These are phyloP conservation scores for Indicator maculatus DNA, from an alignment of 2,113 vertebrate species.

Conservation along the genomic window DNA sequence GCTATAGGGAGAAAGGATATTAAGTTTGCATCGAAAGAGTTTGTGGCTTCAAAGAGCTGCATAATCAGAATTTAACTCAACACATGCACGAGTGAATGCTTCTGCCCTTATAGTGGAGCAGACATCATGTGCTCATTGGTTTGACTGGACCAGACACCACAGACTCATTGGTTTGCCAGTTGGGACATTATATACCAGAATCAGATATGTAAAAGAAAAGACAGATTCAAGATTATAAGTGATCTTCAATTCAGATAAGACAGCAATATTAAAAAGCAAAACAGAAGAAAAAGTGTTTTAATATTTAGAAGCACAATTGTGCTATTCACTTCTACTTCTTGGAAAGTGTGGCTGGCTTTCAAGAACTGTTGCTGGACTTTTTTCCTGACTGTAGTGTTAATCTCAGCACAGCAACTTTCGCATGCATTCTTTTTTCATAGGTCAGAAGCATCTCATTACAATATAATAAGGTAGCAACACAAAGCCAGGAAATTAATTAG, in stretches of 20 bases:
- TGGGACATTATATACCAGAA: not conserved
- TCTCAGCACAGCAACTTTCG: not conserved
- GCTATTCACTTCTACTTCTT: not conserved
- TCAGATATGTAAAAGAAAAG: not conserved
- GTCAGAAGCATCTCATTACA: constrained; percentile 7
- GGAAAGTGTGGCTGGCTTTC: not conserved
- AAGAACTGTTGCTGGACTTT: constrained; percentile 11
- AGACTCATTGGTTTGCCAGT: not conserved
- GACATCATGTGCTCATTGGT: not conserved
- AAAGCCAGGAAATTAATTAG: constrained; percentile 5
- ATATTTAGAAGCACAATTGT: not conserved
- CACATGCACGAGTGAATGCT: not conserved
- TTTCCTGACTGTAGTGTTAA: not conserved
- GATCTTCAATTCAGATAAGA: not conserved
- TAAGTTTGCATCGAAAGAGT: not conserved
- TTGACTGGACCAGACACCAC: not conserved
- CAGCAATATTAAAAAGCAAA: not conserved
- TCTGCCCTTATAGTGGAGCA: not conserved
- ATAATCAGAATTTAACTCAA: not conserved
- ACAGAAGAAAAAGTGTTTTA: not conserved
- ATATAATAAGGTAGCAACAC: not conserved
- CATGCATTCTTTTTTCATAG: not conserved
- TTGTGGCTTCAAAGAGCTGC: not conserved
- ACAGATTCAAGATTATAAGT: not conserved
- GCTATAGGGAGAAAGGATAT: not conserved